These are phyloP conservation scores for Notarius quadriscutis DNA, from an alignment of 2,113 vertebrate genomes.

Conservation along the genomic window DNA sequence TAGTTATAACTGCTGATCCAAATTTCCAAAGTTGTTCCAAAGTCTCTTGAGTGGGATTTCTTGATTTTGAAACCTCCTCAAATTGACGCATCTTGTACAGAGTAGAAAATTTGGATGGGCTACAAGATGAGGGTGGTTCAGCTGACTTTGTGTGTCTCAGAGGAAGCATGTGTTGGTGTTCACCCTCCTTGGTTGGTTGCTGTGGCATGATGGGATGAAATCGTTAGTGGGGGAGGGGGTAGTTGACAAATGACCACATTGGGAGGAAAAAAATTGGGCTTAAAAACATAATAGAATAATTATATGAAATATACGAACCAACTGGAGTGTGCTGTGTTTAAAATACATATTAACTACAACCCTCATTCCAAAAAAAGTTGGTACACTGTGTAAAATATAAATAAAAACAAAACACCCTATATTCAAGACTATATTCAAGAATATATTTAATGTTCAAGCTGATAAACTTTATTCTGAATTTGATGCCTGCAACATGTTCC, in stretches of 20 bases:
- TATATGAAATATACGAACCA: not conserved
- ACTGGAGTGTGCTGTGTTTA: not conserved
- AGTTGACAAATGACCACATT: not conserved
- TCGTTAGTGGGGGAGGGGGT: not conserved
- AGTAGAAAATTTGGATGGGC: not conserved
- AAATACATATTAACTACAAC: not conserved
- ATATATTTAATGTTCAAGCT: too few species aligned
- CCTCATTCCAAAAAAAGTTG: too few species aligned
- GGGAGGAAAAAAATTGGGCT: not conserved
- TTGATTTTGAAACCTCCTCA: not conserved
- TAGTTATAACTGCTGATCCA: not conserved
- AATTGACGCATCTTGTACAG: not conserved
- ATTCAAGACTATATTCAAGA: too few species aligned
- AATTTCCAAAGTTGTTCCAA: not conserved
- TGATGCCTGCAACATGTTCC: too few species aligned
- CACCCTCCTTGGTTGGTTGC: not conserved
- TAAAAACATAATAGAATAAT: not conserved
- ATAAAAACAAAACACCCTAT: too few species aligned
- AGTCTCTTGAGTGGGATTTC: not conserved
- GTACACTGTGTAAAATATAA: too few species aligned
- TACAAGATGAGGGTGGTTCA: not conserved
- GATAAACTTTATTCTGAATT: too few species aligned
- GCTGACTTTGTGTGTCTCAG: not conserved
- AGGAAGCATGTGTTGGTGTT: not conserved
- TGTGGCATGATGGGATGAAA: not conserved